phyloP scores from a whole-genome alignment of 2,888 invertebrate genomes.

The Cheilosia scutellata region DNA sequence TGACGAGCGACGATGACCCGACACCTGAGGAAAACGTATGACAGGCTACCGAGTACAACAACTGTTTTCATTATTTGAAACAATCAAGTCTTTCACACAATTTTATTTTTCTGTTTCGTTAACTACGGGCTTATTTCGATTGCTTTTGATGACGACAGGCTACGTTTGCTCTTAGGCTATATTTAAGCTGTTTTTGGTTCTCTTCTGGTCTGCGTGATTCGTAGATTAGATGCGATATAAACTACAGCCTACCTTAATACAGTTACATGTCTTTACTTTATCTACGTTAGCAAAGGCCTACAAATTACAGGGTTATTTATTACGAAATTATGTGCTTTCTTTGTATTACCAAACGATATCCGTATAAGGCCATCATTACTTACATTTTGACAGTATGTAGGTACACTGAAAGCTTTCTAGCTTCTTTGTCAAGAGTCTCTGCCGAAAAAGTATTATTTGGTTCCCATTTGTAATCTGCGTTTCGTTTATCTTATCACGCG shows the following conservation, averaged over 20 bases:
- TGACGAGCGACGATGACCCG: too few relatives aligned
- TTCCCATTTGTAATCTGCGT: conserved; percentile 34
- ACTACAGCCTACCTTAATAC: not conserved
- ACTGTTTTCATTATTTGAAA: too few relatives aligned
- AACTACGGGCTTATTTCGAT: too few relatives aligned
- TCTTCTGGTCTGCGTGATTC: too few relatives aligned
- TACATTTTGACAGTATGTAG: conserved; percentile 15
- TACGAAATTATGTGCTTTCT: not conserved
- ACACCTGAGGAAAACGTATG: too few relatives aligned
- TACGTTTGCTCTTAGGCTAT: too few relatives aligned
- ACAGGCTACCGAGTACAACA: too few relatives aligned
- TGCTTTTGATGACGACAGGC: too few relatives aligned
- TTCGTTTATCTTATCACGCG: conserved; percentile 49
- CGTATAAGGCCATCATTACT: conserved; percentile 15
- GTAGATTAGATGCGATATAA: too few relatives aligned
- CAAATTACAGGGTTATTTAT: not conserved
- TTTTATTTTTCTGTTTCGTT: too few relatives aligned
- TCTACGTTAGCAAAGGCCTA: not conserved
- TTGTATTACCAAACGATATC: not conserved
- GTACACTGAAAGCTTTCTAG: not conserved
- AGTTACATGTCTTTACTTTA: not conserved
- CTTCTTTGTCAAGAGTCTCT: conserved; percentile 3
- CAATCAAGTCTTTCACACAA: too few relatives aligned
- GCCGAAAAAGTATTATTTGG: conserved; percentile 34
- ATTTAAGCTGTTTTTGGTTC: too few relatives aligned